Percentiles rank a stretch among this genome's conserved stretches.
phyloP scores from a whole-genome alignment of 2,113 vertebrate genomes.

The Nycticorax nycticorax region DNA sequence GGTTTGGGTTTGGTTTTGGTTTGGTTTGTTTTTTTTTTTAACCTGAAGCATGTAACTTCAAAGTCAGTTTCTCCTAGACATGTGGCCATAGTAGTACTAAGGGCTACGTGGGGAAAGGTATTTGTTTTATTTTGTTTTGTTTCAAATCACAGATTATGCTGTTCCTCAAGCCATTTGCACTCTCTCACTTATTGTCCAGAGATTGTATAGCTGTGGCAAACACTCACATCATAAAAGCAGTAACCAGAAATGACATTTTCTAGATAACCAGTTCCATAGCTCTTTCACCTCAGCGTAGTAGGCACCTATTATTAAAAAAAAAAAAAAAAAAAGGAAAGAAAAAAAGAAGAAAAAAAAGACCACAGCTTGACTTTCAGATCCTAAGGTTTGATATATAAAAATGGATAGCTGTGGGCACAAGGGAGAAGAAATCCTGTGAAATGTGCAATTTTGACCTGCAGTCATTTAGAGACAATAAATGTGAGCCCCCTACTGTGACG shows the following conservation, averaged over 20 bases:
- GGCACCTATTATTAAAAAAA: background rate
- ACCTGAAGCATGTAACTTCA: background rate
- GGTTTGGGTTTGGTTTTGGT: accelerated
- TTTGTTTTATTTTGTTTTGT: background rate
- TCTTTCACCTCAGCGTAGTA: background rate
- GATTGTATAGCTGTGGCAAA: background rate
- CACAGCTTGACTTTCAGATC: background rate
- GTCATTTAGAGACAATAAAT: background rate
- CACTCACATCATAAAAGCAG: background rate
- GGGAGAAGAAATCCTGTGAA: background rate
- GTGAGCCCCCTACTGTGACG: background rate
- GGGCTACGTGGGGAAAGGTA: accelerated
- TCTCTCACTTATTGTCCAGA: background rate
- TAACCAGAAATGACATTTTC: background rate
- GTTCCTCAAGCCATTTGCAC: background rate
- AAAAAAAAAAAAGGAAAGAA: background rate
- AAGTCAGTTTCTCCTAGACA: background rate
- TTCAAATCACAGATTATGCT: background rate
- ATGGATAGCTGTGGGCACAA: background rate
- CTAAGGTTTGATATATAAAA: background rate
- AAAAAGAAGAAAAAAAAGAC: no score
- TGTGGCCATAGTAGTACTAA: accelerated
- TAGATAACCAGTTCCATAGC: background rate
- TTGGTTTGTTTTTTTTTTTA: background rate
- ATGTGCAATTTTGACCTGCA: background rate